Percentiles rank a stretch among this genome's conserved stretches.
Evolutionary conservation across 2,888 invertebrate genomes (phyloP).

Genomic region (Lithophane semibrunnea): DNA sequence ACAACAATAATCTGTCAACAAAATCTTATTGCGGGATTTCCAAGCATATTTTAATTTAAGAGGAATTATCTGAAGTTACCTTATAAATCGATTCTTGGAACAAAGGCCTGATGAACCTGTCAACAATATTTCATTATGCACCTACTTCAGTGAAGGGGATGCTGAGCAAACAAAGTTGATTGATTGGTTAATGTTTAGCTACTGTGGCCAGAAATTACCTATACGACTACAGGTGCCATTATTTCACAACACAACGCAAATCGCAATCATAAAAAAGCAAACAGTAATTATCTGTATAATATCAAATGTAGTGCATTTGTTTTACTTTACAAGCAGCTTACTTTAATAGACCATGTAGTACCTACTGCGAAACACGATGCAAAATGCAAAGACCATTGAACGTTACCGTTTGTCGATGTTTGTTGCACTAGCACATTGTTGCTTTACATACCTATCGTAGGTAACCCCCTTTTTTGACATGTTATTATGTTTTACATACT

Average conservation of each 20-base stretch:
- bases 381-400: background rate
- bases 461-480: too few species aligned
- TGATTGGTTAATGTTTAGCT: background rate
- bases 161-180: background rate
- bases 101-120: constrained; percentile 19
- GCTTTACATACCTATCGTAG: background rate
- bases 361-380: background rate
- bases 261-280: constrained; percentile 9
- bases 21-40: constrained; percentile 17
- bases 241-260: constrained; percentile 10
- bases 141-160: background rate
- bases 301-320: constrained; percentile 14
- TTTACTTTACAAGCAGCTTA: constrained; percentile 12
- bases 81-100: background rate
- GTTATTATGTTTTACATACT: too few species aligned
- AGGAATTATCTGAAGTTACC: constrained; percentile 12
- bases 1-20: constrained; percentile 17
- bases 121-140: constrained; percentile 30
- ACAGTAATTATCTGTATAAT: background rate
- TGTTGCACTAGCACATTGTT: constrained; percentile 3
- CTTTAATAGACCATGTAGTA: background rate
- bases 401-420: constrained; percentile 25
- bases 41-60: constrained; percentile 5
- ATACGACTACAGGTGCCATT: background rate
- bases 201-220: background rate